Evolutionary conservation across 2,888 invertebrate species (phyloP).

Genomic region (Caenorhabditis afra): DNA sequence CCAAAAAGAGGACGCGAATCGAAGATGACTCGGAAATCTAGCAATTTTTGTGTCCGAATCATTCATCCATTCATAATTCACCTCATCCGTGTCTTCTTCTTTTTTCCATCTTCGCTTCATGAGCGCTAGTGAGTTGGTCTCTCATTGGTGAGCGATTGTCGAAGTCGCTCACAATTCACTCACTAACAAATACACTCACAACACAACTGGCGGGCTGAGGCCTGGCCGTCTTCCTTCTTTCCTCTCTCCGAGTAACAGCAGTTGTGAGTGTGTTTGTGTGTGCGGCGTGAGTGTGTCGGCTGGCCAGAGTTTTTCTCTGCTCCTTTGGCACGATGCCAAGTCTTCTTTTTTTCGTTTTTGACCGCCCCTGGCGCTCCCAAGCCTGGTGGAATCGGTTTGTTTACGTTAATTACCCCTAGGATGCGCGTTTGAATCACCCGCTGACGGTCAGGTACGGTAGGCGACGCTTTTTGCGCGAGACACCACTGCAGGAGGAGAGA

Average conservation of each 20-base stretch:
- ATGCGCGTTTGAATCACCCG: constrained; percentile 36
- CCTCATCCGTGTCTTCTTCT: constrained; percentile 24
- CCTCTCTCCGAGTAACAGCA: constrained; percentile 52
- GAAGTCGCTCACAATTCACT: constrained; percentile 52
- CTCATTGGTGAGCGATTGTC: constrained; percentile 35
- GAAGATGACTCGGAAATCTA: too few species aligned
- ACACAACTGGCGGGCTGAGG: constrained; percentile 36
- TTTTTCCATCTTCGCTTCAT: constrained; percentile 8
- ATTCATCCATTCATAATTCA: constrained; percentile 27
- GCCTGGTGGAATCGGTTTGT: constrained; percentile 33
- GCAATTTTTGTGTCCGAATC: not conserved
- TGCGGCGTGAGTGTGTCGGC: constrained; percentile 20
- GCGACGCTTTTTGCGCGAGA: constrained; percentile 30
- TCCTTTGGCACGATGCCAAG: constrained; percentile 62
- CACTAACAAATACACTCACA: constrained; percentile 47
- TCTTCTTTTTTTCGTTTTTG: constrained; percentile 14
- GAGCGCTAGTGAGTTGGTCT: constrained; percentile 13
- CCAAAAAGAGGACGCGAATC: too few species aligned
- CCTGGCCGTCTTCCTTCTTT: constrained; percentile 44
- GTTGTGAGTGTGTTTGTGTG: constrained; percentile 52
- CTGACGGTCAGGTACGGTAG: constrained; percentile 44
- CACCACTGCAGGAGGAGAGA: constrained; percentile 35
- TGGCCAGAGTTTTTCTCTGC: constrained; percentile 49
- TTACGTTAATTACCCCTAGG: constrained; percentile 43
- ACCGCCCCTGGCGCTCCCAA: constrained; percentile 4